A percentile compares a stretch with the other conserved stretches of the same genome.
These are phyloP conservation scores for Ardeotis arabs DNA, from an alignment of 2,113 vertebrate species.

Conservation along the genomic window DNA sequence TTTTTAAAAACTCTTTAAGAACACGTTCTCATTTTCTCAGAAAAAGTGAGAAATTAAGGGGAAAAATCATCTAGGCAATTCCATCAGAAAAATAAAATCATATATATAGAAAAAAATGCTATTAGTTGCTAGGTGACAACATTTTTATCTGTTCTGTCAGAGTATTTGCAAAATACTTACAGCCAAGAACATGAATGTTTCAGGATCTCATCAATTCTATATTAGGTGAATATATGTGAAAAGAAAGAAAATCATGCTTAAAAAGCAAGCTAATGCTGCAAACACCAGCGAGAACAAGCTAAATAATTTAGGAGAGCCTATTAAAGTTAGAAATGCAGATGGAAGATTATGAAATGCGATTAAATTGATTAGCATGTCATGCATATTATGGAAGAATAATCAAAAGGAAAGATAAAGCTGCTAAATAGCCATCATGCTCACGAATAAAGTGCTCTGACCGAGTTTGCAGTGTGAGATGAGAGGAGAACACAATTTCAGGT, in stretches of 20 bases:
- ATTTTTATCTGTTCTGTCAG: constrained; percentile 24
- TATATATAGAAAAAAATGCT: not conserved
- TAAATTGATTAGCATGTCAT: not conserved
- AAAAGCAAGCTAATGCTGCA: not conserved
- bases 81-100: not conserved
- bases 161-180: constrained; percentile 47
- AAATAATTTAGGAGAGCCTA: not conserved
- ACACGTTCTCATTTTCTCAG: not conserved
- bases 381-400: not conserved
- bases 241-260: not conserved
- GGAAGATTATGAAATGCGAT: not conserved
- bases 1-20: not conserved
- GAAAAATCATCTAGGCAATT: not conserved
- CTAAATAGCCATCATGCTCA: not conserved
- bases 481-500: not conserved
- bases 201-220: not conserved
- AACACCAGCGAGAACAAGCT: not conserved
- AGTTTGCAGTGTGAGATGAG: not conserved
- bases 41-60: not conserved
- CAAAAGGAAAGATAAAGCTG: not conserved
- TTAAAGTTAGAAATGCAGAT: not conserved
- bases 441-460: not conserved
- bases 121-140: constrained; percentile 56
- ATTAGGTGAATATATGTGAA: not conserved
- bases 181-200: constrained; percentile 17